phyloP scores from a whole-genome alignment of 1,140 invertebrate genomes.

The Sycophaga agraensis region DNA sequence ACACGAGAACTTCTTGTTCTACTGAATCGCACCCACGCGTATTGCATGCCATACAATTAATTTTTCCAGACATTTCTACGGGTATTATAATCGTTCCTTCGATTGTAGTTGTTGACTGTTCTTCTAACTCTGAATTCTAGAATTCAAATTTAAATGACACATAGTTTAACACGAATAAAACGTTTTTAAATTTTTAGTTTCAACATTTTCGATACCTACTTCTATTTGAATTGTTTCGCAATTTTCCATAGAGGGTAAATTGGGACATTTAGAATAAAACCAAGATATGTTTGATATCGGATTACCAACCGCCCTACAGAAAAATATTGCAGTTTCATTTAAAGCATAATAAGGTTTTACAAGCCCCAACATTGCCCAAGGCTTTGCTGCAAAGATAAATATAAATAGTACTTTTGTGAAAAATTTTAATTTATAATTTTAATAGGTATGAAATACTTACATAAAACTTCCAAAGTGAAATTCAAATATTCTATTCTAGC shows the following conservation, averaged over 20 bases:
- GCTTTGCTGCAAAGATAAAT: neutral
- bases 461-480: conserved; percentile 38
- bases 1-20: conserved; percentile 37
- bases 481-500: conserved; percentile 31
- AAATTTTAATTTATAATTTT: neutral
- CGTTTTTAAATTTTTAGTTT: neutral
- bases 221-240: conserved; percentile 12
- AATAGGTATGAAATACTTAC: conserved; percentile 25
- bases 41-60: conserved; percentile 44
- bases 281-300: conserved; percentile 58
- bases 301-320: conserved; percentile 53
- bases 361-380: neutral
- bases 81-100: conserved; percentile 15
- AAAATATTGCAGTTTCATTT: conserved; percentile 45
- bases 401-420: neutral
- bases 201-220: too few species aligned
- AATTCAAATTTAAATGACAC: too few species aligned
- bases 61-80: conserved; percentile 35
- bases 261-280: conserved; percentile 29
- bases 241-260: neutral
- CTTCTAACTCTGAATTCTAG: too few species aligned
- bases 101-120: too few species aligned
- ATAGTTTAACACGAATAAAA: neutral
- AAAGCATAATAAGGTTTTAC: conserved; percentile 46
- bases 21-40: conserved; percentile 34